These are phyloP conservation scores for Timema podura DNA, from an alignment of 2,888 invertebrate genomes.

Conservation along the genomic window DNA sequence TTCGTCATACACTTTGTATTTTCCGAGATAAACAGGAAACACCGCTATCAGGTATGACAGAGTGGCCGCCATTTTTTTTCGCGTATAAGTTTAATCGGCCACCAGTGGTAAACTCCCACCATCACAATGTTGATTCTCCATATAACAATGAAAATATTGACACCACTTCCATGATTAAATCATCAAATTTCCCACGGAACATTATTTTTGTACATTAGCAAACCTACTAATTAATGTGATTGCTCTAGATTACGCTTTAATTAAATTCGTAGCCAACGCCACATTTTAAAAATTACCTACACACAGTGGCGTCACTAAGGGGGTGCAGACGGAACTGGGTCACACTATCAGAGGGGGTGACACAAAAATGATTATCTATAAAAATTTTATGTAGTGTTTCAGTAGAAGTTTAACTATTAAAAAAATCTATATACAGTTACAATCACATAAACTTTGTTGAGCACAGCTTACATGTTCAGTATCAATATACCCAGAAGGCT, in stretches of 20 bases:
- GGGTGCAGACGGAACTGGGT: too few relatives aligned
- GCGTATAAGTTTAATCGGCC: neutral
- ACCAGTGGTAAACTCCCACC: conserved; percentile 1
- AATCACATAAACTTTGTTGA: too few relatives aligned
- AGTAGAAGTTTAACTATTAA: too few relatives aligned
- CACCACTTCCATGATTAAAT: conserved; percentile 7
- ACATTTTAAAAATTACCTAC: too few relatives aligned
- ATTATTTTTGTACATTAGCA: neutral
- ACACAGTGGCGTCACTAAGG: too few relatives aligned
- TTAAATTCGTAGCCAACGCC: too few relatives aligned
- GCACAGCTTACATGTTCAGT: too few relatives aligned
- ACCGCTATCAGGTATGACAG: neutral
- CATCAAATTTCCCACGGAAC: neutral
- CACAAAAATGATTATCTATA: too few relatives aligned
- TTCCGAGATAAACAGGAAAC: neutral
- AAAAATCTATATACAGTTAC: too few relatives aligned
- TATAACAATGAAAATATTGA: neutral
- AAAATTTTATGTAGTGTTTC: too few relatives aligned
- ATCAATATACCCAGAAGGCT: too few relatives aligned
- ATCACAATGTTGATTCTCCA: neutral
- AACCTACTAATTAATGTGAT: neutral
- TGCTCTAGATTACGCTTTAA: neutral
- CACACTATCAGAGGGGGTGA: too few relatives aligned
- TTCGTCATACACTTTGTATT: neutral
- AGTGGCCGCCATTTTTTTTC: neutral